These are phyloP conservation scores for Chelon labrosus DNA, from an alignment of 2,797 vertebrate genomes.

Conservation along the genomic window DNA sequence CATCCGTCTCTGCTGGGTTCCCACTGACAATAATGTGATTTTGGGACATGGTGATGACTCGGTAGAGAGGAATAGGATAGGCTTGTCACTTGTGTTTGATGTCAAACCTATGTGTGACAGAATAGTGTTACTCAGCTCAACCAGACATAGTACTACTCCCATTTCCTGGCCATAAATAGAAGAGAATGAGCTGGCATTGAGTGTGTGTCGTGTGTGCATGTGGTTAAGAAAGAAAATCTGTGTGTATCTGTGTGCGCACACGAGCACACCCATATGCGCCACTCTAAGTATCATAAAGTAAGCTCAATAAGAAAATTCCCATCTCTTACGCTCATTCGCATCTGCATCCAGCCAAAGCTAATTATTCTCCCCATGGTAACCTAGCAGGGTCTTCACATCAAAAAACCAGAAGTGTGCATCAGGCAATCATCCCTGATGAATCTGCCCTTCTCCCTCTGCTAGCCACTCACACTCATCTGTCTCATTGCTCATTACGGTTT, in stretches of 20 bases:
- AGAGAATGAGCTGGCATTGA: slow-evolving; percentile 66
- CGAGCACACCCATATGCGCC: slow-evolving; percentile 52
- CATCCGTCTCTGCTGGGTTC: slow-evolving; percentile 77
- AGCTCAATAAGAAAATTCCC: slow-evolving; percentile 73
- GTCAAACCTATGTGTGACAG: slow-evolving; percentile 84
- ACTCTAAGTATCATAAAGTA: slow-evolving; percentile 71
- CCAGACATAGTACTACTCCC: slow-evolving; percentile 77
- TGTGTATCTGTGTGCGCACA: slow-evolving; percentile 43
- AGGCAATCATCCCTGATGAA: slow-evolving; percentile 84
- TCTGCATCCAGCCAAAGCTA: slow-evolving; percentile 82
- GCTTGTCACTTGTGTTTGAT: slow-evolving; percentile 85
- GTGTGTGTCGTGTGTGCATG: slow-evolving; percentile 56
- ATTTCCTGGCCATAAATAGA: slow-evolving; percentile 81
- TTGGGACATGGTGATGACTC: slow-evolving; percentile 86
- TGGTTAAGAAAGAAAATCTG: slow-evolving; percentile 46
- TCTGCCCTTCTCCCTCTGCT: slow-evolving; percentile 82
- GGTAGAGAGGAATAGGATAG: slow-evolving; percentile 80
- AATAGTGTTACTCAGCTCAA: slow-evolving; percentile 85
- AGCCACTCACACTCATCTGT: slow-evolving; percentile 78
- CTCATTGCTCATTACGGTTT: slow-evolving; percentile 75
- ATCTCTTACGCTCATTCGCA: slow-evolving; percentile 73
- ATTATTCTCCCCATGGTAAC: slow-evolving; percentile 85
- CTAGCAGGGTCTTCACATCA: slow-evolving; percentile 78
- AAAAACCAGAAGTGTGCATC: slow-evolving; percentile 81
- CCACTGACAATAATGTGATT: slow-evolving; percentile 84